A percentile compares a stretch with the other conserved stretches of the same genome.
These are phyloP conservation scores for Pseudomugil gertrudae DNA, from an alignment of 2,797 vertebrate species.

Conservation along the genomic window DNA sequence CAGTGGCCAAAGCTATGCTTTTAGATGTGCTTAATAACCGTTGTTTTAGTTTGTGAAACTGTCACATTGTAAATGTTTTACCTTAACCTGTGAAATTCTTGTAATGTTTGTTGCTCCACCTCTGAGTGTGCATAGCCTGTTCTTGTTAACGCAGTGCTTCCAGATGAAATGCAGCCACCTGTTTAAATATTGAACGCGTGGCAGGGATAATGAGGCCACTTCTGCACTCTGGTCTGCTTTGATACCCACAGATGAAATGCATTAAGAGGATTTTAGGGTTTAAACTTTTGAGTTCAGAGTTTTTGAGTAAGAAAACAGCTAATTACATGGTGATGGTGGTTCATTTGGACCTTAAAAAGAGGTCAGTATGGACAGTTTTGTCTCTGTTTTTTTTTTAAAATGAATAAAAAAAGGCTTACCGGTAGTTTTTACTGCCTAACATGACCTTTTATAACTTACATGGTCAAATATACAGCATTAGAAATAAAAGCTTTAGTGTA, in stretches of 20 bases:
- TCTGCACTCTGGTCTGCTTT: not conserved
- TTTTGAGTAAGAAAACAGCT: not conserved
- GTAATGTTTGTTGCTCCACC: too few species aligned
- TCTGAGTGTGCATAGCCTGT: too few species aligned
- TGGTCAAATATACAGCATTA: not conserved
- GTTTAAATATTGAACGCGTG: conserved; percentile 47
- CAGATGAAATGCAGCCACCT: conserved; percentile 3
- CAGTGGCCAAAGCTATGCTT: too few species aligned
- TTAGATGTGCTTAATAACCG: too few species aligned
- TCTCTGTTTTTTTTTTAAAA: not conserved
- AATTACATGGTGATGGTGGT: not conserved
- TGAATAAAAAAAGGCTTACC: not conserved
- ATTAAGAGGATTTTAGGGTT: conserved; percentile 41
- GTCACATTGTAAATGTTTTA: too few species aligned
- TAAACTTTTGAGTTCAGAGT: conserved; percentile 17
- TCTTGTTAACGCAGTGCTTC: too few species aligned
- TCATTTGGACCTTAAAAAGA: conserved; percentile 14
- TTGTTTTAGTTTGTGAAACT: too few species aligned
- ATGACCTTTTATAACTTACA: not conserved
- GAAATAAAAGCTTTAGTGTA: too few species aligned
- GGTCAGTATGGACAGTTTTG: not conserved
- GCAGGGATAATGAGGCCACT: conserved; percentile 19
- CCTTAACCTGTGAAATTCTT: too few species aligned
- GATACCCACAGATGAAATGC: not conserved
- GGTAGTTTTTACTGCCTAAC: not conserved